These are phyloP conservation scores for Gymnocheta viridis DNA, from an alignment of 2,888 invertebrate genomes.

Conservation along the genomic window DNA sequence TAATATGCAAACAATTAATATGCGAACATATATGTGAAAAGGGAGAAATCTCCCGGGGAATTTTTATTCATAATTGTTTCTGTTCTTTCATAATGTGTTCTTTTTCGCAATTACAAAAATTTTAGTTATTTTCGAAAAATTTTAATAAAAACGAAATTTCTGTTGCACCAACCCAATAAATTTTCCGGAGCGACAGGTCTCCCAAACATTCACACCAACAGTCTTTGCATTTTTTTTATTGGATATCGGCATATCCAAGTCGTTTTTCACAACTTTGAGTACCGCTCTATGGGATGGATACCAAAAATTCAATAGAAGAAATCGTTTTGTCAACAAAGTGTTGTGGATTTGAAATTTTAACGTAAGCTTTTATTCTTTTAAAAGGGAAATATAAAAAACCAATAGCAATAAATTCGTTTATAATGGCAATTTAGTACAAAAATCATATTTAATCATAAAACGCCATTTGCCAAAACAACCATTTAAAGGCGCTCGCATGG, in stretches of 20 bases:
- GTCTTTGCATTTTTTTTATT: neutral
- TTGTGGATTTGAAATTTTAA: conserved; percentile 29
- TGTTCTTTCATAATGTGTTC: neutral
- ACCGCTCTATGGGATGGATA: neutral
- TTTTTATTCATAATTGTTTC: no score
- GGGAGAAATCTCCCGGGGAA: no score
- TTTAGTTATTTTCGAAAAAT: neutral
- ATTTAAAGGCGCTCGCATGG: neutral
- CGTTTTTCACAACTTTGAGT: conserved; percentile 28
- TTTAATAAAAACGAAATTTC: neutral
- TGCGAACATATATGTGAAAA: no score
- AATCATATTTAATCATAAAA: conserved; percentile 47
- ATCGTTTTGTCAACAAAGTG: conserved; percentile 32
- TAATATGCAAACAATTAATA: no score
- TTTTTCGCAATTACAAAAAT: neutral
- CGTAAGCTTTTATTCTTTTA: neutral
- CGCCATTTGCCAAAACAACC: conserved; percentile 38
- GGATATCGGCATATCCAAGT: conserved; percentile 18
- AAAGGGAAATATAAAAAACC: neutral
- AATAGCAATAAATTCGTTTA: conserved; percentile 57
- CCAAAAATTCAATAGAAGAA: conserved; percentile 32
- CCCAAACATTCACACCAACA: neutral
- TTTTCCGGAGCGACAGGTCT: neutral
- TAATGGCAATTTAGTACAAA: conserved; percentile 59
- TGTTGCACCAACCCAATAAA: neutral